These are phyloP conservation scores for Scatophagus argus DNA, from an alignment of 2,113 vertebrate genomes.

Conservation along the genomic window DNA sequence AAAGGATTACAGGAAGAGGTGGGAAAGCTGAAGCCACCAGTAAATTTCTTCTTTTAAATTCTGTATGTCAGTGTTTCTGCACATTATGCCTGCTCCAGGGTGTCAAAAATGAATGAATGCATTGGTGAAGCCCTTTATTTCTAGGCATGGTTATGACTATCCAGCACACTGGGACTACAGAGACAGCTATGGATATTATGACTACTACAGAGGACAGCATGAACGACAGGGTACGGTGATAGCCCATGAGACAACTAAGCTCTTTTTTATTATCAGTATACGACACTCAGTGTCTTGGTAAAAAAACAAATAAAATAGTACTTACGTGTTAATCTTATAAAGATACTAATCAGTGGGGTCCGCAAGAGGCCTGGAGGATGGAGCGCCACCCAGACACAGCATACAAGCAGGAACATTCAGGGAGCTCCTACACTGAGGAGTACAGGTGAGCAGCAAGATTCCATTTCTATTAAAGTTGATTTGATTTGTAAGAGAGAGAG, in stretches of 20 bases:
- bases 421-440: constrained; percentile 52
- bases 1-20: background rate
- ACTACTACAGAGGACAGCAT: constrained; percentile 73
- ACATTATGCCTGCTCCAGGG: background rate
- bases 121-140: constrained; percentile 4
- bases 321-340: constrained; percentile 8
- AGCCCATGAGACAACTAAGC: background rate
- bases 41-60: no score
- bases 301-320: background rate
- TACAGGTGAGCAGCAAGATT: constrained; percentile 64
- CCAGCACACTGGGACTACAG: constrained; percentile 74
- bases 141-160: constrained; percentile 75
- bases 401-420: constrained; percentile 50
- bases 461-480: background rate
- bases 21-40: background rate
- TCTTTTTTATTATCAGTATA: background rate
- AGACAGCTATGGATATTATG: constrained; percentile 71
- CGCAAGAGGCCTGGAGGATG: constrained; percentile 56
- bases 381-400: constrained; percentile 37
- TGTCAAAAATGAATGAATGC: background rate
- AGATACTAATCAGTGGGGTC: constrained; percentile 72
- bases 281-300: background rate
- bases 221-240: constrained; percentile 68
- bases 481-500: background rate
- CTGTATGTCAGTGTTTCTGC: background rate